Evolutionary conservation across 2,888 invertebrate species (phyloP).

Genomic region (Agonopterix alstromeriana): DNA sequence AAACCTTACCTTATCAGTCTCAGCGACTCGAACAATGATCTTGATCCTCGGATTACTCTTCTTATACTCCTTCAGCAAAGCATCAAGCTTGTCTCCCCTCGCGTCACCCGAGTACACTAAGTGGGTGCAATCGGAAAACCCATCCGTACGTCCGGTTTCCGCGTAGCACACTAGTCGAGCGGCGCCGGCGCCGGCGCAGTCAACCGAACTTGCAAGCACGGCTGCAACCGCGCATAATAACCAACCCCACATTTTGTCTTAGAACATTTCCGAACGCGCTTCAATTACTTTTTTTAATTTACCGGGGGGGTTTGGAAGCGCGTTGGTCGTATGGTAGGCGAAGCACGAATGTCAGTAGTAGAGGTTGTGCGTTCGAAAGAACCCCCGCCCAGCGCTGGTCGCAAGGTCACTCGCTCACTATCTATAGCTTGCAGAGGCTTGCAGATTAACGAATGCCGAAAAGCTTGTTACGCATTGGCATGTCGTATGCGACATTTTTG

Average conservation of each 20-base stretch:
- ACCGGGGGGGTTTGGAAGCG: slow-evolving; percentile 26
- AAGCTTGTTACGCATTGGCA: slow-evolving; percentile 9
- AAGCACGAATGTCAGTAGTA: slow-evolving; percentile 52
- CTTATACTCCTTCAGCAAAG: slow-evolving; percentile 63
- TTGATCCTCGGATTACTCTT: slow-evolving; percentile 68
- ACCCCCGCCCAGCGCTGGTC: slow-evolving; percentile 56
- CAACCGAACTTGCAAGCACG: slow-evolving; percentile 32
- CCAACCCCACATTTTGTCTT: slow-evolving; percentile 48
- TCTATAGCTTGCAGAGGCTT: slow-evolving; percentile 15
- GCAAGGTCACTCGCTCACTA: slow-evolving; percentile 63
- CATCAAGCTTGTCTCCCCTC: slow-evolving; percentile 60
- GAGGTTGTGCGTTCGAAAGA: slow-evolving; percentile 44
- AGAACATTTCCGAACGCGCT: slow-evolving; percentile 41
- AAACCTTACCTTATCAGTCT: slow-evolving; percentile 76
- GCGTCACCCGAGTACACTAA: slow-evolving; percentile 64
- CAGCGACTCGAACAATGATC: slow-evolving; percentile 72
- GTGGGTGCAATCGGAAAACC: slow-evolving; percentile 69
- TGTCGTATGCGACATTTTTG: not conserved
- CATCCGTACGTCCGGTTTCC: slow-evolving; percentile 41
- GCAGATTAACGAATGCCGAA: slow-evolving; percentile 16
- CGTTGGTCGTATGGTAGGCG: slow-evolving; percentile 54
- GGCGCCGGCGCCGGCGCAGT: slow-evolving; percentile 62
- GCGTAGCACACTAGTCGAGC: slow-evolving; percentile 68
- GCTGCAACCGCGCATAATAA: slow-evolving; percentile 45
- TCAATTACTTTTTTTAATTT: slow-evolving; percentile 13